Evolutionary conservation across 1,140 invertebrate species (phyloP).

Genomic region (Conopomorpha cramerella): DNA sequence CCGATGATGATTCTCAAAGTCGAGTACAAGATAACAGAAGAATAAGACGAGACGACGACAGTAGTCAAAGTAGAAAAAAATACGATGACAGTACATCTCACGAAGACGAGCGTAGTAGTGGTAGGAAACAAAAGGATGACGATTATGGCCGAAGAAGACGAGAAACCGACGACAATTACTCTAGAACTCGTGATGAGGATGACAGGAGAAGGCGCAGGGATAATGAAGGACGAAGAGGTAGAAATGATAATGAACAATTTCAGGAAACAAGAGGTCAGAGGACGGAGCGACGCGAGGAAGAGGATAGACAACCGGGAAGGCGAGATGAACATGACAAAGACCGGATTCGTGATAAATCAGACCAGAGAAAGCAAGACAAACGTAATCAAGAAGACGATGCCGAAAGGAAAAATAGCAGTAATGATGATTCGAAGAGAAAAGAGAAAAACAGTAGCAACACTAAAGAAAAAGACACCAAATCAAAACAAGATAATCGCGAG

Average conservation of each 20-base stretch:
- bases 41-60: neutral
- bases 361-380: no score
- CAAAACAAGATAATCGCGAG: neutral
- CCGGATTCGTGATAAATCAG: no score
- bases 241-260: constrained; percentile 6
- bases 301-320: neutral
- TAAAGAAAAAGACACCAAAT: neutral
- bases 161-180: no score
- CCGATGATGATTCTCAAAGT: constrained; percentile 2
- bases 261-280: constrained; percentile 1
- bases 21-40: neutral
- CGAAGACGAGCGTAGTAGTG: constrained; percentile 1
- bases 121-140: constrained; percentile 1
- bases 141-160: constrained; percentile 3
- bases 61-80: neutral
- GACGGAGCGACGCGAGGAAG: neutral
- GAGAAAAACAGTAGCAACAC: neutral
- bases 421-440: neutral
- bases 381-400: neutral
- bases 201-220: neutral
- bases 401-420: neutral
- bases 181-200: no score
- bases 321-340: no score
- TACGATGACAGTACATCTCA: constrained; percentile 2
- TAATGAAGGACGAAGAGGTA: neutral